These are phyloP conservation scores for Octopus sinensis DNA, from an alignment of 1,140 invertebrate species.

Conservation along the genomic window DNA sequence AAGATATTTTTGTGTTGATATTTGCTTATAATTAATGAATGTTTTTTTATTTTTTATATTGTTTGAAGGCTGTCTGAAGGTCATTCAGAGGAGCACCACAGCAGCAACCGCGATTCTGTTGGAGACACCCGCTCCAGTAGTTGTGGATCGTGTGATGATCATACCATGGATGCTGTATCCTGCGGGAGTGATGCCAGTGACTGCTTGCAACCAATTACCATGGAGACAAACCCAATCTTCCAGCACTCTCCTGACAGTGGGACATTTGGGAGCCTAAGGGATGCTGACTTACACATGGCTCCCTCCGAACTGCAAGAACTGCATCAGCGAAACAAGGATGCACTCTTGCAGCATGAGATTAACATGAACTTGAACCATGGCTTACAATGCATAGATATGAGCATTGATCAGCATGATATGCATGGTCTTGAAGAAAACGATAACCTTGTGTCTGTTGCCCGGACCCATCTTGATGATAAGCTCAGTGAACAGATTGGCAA, in stretches of 20 bases:
- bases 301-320: background rate
- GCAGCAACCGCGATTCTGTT: background rate
- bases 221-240: slow-evolving; percentile 2
- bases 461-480: background rate
- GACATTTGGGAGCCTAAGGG: slow-evolving; percentile 8
- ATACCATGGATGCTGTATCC: slow-evolving; percentile 7
- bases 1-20: too few relatives aligned
- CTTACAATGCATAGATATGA: background rate
- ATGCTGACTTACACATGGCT: background rate
- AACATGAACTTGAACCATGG: background rate
- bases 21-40: background rate
- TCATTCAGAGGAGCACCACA: background rate
- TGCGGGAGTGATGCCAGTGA: slow-evolving; percentile 11
- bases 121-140: slow-evolving; percentile 7
- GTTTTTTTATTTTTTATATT: background rate
- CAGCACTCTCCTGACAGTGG: slow-evolving; percentile 13
- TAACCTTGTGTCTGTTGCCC: background rate
- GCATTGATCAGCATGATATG: slow-evolving; percentile 20
- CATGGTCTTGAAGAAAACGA: slow-evolving; percentile 1
- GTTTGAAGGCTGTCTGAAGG: slow-evolving; percentile 2
- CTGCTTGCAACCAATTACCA: background rate
- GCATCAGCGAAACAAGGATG: background rate
- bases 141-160: slow-evolving; percentile 11
- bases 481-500: background rate
- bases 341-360: background rate